phyloP scores from a whole-genome alignment of 2,888 invertebrate species.

The Trimorus sp. region DNA sequence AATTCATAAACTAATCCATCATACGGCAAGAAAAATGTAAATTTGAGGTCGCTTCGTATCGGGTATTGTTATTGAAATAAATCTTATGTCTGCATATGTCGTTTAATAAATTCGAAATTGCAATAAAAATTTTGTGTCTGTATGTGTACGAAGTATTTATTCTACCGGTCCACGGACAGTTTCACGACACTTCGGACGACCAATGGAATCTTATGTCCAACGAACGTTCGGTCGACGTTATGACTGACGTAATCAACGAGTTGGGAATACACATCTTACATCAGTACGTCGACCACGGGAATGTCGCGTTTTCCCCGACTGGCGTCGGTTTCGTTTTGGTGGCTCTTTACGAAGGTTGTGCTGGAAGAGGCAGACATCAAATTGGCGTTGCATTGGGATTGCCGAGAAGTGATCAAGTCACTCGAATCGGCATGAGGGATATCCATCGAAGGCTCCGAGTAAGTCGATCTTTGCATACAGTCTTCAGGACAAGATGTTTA shows the following conservation, averaged over 20 bases:
- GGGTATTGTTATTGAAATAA: too few relatives aligned
- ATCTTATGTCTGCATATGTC: too few relatives aligned
- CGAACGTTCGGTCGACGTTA: constrained; percentile 85
- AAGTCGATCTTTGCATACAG: constrained; percentile 76
- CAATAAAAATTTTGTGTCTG: too few relatives aligned
- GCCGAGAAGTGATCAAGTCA: constrained; percentile 88
- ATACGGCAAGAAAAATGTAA: too few relatives aligned
- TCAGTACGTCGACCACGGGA: constrained; percentile 80
- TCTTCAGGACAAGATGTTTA: too few relatives aligned
- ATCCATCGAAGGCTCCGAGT: constrained; percentile 92
- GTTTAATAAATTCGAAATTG: too few relatives aligned
- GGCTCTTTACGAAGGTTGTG: constrained; percentile 90
- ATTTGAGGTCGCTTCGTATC: too few relatives aligned
- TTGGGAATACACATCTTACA: constrained; percentile 83
- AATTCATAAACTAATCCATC: too few relatives aligned
- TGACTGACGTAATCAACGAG: constrained; percentile 91
- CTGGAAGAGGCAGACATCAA: constrained; percentile 88
- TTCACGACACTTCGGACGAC: constrained; percentile 36
- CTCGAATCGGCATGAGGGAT: constrained; percentile 91
- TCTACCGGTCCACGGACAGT: constrained; percentile 19
- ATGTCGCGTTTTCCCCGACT: constrained; percentile 93
- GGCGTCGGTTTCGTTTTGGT: constrained; percentile 90
- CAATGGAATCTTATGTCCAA: constrained; percentile 55
- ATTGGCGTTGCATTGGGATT: constrained; percentile 87
- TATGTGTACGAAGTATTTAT: constrained; percentile 9